Conservation (phyloP, 53 echinoderm and acorn worm species). For the Patiria pectinifera region DNA sequence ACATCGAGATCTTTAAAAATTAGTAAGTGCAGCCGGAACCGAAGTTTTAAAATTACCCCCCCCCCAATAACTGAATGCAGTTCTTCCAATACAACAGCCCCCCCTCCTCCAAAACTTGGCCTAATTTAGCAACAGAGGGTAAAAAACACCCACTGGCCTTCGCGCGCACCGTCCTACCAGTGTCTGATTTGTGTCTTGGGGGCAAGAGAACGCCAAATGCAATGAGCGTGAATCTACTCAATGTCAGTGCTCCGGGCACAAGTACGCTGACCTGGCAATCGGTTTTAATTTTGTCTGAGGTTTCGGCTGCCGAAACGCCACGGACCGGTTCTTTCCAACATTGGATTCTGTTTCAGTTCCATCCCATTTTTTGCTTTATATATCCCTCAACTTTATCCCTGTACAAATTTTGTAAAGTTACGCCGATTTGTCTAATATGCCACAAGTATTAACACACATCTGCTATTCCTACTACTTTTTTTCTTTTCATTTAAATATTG, state of each 20-base stretch:
- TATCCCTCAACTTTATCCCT: no score
- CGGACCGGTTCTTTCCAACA: neutral
- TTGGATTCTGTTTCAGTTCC: slow-evolving; percentile 1
- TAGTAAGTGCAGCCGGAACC: no score
- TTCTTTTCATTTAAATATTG: no score
- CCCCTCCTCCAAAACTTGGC: slow-evolving; percentile 8
- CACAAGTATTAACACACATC: no score
- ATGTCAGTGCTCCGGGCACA: slow-evolving; percentile 22
- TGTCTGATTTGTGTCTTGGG: slow-evolving; percentile 18
- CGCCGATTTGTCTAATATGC: no score
- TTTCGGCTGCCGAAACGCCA: neutral
- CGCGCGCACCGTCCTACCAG: neutral
- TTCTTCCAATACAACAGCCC: neutral
- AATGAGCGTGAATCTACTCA: slow-evolving; percentile 17
- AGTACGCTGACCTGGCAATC: slow-evolving; percentile 37
- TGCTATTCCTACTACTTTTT: no score
- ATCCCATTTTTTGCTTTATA: no score
- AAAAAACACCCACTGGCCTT: slow-evolving; percentile 21
- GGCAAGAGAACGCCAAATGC: slow-evolving; percentile 1
- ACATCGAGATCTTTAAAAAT: no score
- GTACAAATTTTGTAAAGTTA: no score
- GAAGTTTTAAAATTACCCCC: neutral
- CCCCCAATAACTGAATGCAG: neutral
- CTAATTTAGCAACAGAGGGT: slow-evolving; percentile 28
- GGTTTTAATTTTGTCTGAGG: slow-evolving; percentile 30